Base-by-base conservation (phyloP, 2,797 vertebrate genomes). In the Gymnodraco acuticeps region DNA sequence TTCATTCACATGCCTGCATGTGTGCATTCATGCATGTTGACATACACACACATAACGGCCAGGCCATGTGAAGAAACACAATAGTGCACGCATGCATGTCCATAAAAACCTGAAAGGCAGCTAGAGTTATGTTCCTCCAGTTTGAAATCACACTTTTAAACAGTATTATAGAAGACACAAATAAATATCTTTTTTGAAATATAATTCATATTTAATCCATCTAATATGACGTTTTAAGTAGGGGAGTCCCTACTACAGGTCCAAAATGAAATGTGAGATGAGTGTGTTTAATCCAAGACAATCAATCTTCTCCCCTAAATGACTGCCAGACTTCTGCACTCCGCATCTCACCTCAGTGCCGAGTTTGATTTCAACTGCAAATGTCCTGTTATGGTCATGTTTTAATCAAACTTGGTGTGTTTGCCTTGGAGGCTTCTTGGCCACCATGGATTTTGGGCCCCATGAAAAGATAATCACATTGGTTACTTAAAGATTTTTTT, bases 351-450 rank as follows among this genome's bases (percentile, higher is more conserved):
- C 80, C 54, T 71, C 77, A 56, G 46, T 43, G 56, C 64, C 0
- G 2, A 75, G 81, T 80, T 75, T 75, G 80, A 91, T 88, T 91
- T 83, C 54, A 74, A 77, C 66, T 64, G 64, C 77, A 83, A 43
- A 87, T 84, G 80, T 84, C 89, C 88, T 84, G 77, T 87, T 81
- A 89, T 90, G 86, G 87, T 84, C 88, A 86, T 84, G 75, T 87
- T 87, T 83, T 80, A 84, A 86, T 90, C 80, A 81, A 31, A 63
- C 47, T 33, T 19, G 4, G 67, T 68, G 75, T 86, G 82, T 89
- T 85, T 83, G 68, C 73, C 75, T 89, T 84, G 83, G 80, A 89
- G 58, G 56, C 62, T 71, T 16, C 66, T 66, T 51, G 41, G 23
- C 23, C 23, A 23, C 23, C 23, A 27, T 3, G 23, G 23, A 27